Conservation (phyloP, 1,140 invertebrate species). For the Ditylenchus dipsaci region DNA sequence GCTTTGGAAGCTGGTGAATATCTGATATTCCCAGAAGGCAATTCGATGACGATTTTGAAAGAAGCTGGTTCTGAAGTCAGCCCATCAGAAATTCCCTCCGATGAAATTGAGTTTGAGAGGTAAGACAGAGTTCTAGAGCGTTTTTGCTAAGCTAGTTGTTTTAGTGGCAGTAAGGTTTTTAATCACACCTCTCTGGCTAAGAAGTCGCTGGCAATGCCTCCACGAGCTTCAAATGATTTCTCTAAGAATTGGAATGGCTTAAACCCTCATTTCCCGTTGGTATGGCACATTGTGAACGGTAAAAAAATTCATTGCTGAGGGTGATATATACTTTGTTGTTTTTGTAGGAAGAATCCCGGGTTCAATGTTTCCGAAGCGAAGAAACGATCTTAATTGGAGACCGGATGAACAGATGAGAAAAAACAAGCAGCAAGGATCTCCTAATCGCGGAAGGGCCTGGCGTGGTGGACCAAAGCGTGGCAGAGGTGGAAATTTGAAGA, state of each 20-base stretch:
- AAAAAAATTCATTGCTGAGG: too few relatives aligned
- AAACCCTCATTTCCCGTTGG: constrained; percentile 5
- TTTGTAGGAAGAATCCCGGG: not conserved
- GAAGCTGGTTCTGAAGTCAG: not conserved
- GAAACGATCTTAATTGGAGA: not conserved
- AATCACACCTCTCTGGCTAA: too few relatives aligned
- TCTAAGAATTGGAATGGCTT: not conserved
- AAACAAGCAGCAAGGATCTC: not conserved
- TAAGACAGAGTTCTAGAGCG: too few relatives aligned
- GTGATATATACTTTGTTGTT: too few relatives aligned
- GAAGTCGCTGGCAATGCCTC: not conserved
- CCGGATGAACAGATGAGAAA: not conserved
- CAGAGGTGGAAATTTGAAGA: too few relatives aligned
- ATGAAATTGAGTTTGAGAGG: too few relatives aligned
- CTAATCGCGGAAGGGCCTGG: too few relatives aligned
- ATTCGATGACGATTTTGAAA: constrained; percentile 3
- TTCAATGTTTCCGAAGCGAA: not conserved
- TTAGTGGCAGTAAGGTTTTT: too few relatives aligned
- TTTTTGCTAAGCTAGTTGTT: too few relatives aligned
- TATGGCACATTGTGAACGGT: constrained; percentile 5
- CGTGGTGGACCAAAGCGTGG: too few relatives aligned
- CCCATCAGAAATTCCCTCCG: too few relatives aligned
- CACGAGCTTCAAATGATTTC: not conserved
- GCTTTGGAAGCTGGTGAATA: constrained; percentile 2
- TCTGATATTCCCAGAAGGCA: not conserved